phyloP scores from a whole-genome alignment of 1,140 invertebrate species.

The Drosophila punjabiensis region DNA sequence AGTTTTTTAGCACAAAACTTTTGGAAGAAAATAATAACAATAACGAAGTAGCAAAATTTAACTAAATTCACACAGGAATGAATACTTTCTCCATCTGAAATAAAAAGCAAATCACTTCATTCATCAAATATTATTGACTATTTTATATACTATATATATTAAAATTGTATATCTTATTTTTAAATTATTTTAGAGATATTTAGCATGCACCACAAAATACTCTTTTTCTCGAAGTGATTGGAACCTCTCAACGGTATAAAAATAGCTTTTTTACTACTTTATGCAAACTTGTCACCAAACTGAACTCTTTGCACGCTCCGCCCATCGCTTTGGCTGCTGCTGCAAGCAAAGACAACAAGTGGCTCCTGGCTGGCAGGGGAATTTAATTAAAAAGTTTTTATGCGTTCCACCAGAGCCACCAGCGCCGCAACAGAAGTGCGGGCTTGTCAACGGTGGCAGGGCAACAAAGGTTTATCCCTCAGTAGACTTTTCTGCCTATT shows the following conservation, averaged over 20 bases:
- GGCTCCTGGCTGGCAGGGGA: constrained; percentile 49
- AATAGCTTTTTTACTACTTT: constrained; percentile 63
- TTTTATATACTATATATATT: not conserved
- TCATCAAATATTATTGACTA: no score
- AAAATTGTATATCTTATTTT: not conserved
- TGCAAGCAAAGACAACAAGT: constrained; percentile 45
- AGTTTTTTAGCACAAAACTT: not conserved
- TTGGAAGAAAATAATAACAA: not conserved
- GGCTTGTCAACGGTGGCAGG: constrained; percentile 28
- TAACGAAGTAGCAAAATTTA: not conserved
- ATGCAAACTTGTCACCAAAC: constrained; percentile 63
- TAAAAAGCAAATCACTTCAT: no score
- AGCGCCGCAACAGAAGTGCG: constrained; percentile 19
- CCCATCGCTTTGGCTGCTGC: constrained; percentile 4
- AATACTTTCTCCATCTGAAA: not conserved
- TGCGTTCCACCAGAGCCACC: constrained; percentile 51
- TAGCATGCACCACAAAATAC: no score
- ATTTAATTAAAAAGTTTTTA: constrained; percentile 79
- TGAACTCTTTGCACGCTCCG: constrained; percentile 25
- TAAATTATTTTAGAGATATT: no score
- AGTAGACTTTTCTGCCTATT: constrained; percentile 50
- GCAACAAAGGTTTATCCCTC: constrained; percentile 26
- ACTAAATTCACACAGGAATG: not conserved
- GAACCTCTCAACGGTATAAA: constrained; percentile 45
- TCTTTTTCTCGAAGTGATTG: constrained; percentile 12